Evolutionary conservation across 2,797 vertebrate genomes (phyloP), one percentile per base, ranked within the genome.

Genomic region (Apogon hyalosoma): DNA sequence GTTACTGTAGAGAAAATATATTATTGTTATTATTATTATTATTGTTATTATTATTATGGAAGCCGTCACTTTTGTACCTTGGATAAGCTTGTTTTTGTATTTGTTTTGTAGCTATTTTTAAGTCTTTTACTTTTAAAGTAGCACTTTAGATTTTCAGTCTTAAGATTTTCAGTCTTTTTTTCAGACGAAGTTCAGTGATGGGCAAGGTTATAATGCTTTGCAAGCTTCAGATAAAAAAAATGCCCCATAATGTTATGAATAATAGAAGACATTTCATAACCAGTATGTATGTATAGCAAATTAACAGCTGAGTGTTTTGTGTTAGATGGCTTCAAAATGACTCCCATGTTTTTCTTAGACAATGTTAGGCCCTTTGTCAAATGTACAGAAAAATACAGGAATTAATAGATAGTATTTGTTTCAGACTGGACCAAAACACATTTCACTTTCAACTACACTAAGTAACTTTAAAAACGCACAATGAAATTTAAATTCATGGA

Each of bases 111-210:
- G 61, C 19, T 57, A 3, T 49, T 48, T 69, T 59, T 54, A 18
- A 11, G 4, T 53, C 7, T 55, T 75, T 62, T 63, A 18, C 7
- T 55, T 75, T 62, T 63, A n/a, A 66, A 73, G 68, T 89, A 90
- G 90, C 90, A 92, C 87, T 90, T 93, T 90, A 82, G 83, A 70
- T 63, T 53, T 11, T 57, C 18, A 2, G 7, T 60, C 10, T n/a
- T n/a, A n/a, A 82, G 83, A 70, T 63, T 53, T 11, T 57, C 18
- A 2, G 7, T 60, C 10, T n/a, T n/a, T n/a, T n/a, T n/a, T n/a
- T n/a, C n/a, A 38, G 51, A 73, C 43, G 50, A 73, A 47, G 50
- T 11, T 69, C 54, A 52, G 24, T 42, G 41, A 54, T 11, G 39
- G 57, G n/a, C n/a, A 11, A 24, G 13, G 47, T 11, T 13, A 7